Evolutionary conservation across 2,888 invertebrate genomes (phyloP).

Genomic region (Ochropacha duplaris): DNA sequence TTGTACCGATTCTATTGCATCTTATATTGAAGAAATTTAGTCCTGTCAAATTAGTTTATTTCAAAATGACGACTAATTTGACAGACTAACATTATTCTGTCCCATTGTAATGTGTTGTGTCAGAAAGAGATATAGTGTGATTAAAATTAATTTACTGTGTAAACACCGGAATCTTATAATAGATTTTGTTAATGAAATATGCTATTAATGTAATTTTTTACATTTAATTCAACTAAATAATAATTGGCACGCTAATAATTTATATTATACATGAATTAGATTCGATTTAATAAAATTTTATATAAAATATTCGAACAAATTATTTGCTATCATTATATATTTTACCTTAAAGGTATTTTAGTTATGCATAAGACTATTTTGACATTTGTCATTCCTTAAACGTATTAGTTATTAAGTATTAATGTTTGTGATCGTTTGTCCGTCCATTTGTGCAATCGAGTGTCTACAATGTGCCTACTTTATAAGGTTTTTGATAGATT

Average conservation of each 20-base stretch:
- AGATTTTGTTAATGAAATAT: too few species aligned
- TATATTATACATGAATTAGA: slow-evolving; percentile 12
- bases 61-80: too few species aligned
- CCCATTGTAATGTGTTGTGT: too few species aligned
- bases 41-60: too few species aligned
- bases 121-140: too few species aligned
- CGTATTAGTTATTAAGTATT: slow-evolving; percentile 11
- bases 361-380: slow-evolving; percentile 12
- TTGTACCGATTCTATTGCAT: background rate
- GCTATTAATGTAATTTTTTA: background rate
- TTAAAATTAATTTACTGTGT: too few species aligned
- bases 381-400: slow-evolving; percentile 12
- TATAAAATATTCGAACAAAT: slow-evolving; percentile 10
- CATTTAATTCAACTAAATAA: slow-evolving; percentile 11
- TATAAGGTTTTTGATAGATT: slow-evolving; percentile 37
- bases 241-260: slow-evolving; percentile 2
- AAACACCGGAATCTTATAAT: background rate
- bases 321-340: slow-evolving; percentile 16
- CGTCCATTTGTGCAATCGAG: slow-evolving; percentile 69
- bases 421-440: slow-evolving; percentile 71
- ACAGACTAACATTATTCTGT: too few species aligned
- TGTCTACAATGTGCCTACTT: slow-evolving; percentile 44
- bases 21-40: background rate
- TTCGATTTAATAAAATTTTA: background rate
- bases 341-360: slow-evolving; percentile 43